Evolutionary conservation across 92 coral and sea anemone species (phyloP).

Genomic region (Pocillopora grandis): DNA sequence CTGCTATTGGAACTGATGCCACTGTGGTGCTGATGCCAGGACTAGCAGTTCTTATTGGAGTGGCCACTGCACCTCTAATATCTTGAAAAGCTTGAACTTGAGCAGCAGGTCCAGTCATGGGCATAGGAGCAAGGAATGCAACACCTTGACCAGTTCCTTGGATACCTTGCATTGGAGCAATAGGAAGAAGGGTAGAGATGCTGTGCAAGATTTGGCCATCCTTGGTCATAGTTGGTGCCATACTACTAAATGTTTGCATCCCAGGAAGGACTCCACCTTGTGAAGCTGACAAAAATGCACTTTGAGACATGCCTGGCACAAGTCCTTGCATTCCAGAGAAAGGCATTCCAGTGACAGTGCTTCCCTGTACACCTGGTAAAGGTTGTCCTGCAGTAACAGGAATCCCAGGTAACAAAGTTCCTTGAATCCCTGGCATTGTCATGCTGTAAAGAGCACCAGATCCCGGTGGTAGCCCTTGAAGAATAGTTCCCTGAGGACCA

Average conservation of each 20-base stretch:
- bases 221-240: slow-evolving; percentile 63
- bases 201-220: slow-evolving; percentile 92
- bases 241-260: slow-evolving; percentile 61
- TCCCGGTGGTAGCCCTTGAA: slow-evolving; percentile 72
- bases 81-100: slow-evolving; percentile 72
- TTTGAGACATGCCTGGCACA: slow-evolving; percentile 77
- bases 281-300: slow-evolving; percentile 73
- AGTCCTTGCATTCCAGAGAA: slow-evolving; percentile 66
- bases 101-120: slow-evolving; percentile 64
- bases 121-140: slow-evolving; percentile 76
- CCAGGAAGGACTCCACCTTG: slow-evolving; percentile 62
- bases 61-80: slow-evolving; percentile 73
- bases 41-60: slow-evolving; percentile 62
- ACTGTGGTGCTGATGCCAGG: slow-evolving; percentile 58
- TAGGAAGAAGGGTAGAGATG: slow-evolving; percentile 82
- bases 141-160: slow-evolving; percentile 77
- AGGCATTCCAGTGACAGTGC: slow-evolving; percentile 65
- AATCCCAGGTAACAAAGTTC: slow-evolving; percentile 51
- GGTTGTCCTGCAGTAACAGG: slow-evolving; percentile 66
- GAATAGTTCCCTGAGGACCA: slow-evolving; percentile 65
- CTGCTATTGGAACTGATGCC: slow-evolving; percentile 59
- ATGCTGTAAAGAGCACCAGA: slow-evolving; percentile 59
- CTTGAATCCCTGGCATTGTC: slow-evolving; percentile 73
- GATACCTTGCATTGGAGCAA: slow-evolving; percentile 81
- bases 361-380: slow-evolving; percentile 48